Percentiles rank a stretch among this genome's conserved stretches.
Evolutionary conservation across 37 sponge, comb jelly and placozoan genomes (phyloP).

Genomic region (Dysidea cf. avara): DNA sequence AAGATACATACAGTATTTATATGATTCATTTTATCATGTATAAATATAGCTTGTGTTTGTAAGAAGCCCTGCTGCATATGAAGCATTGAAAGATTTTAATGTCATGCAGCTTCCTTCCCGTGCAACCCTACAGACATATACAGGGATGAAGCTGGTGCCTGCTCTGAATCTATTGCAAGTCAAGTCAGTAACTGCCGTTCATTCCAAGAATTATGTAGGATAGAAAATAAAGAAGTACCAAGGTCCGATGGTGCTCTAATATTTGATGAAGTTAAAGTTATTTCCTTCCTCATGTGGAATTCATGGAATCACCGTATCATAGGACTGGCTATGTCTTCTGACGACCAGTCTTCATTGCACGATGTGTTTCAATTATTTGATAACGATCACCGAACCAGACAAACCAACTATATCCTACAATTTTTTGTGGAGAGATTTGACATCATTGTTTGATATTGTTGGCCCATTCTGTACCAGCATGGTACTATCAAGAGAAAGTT

Average conservation of each 20-base stretch:
- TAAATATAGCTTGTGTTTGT: not conserved
- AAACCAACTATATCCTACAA: conserved; percentile 38
- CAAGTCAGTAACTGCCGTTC: too few relatives aligned
- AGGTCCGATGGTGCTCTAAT: too few relatives aligned
- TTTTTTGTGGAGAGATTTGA: conserved; percentile 42
- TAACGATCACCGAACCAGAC: conserved; percentile 3
- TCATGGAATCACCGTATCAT: too few relatives aligned
- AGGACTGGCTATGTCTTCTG: conserved; percentile 8
- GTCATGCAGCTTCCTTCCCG: conserved; percentile 1
- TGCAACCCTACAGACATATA: conserved; percentile 2
- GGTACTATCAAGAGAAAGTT: too few relatives aligned
- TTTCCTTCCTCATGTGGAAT: too few relatives aligned
- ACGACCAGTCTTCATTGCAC: not conserved
- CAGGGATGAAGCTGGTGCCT: not conserved
- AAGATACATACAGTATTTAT: not conserved
- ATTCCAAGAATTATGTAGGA: too few relatives aligned
- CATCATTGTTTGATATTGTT: conserved; percentile 39
- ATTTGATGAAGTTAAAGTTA: too few relatives aligned
- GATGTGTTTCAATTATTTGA: conserved; percentile 4
- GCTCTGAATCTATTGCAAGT: too few relatives aligned
- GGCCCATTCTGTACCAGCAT: conserved; percentile 24
- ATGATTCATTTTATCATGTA: not conserved
- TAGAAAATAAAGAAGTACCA: too few relatives aligned
- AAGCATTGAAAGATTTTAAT: conserved; percentile 10
- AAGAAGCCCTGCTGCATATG: conserved; percentile 18